These are phyloP conservation scores for Silurus glanis DNA, from an alignment of 2,113 vertebrate genomes.

Conservation along the genomic window DNA sequence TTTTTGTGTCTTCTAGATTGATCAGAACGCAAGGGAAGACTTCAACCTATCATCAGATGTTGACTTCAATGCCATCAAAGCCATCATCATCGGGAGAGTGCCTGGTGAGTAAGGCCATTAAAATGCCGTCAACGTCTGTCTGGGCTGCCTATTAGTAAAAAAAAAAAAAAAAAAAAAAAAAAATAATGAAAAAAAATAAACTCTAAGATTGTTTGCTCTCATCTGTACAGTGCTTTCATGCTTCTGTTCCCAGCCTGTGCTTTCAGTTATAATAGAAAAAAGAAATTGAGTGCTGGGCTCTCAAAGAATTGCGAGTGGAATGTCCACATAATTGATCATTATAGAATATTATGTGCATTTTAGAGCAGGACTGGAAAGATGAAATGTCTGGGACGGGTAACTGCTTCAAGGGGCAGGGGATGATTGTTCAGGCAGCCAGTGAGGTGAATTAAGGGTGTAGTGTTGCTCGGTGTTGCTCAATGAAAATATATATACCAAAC, in stretches of 20 bases:
- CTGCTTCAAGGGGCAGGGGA: background rate
- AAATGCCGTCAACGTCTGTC: background rate
- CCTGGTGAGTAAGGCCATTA: constrained; percentile 73
- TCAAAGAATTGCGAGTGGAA: constrained; percentile 24
- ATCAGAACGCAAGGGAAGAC: constrained; percentile 76
- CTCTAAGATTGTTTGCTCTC: background rate
- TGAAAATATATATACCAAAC: too few relatives aligned
- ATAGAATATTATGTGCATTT: constrained; percentile 36
- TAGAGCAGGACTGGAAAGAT: background rate
- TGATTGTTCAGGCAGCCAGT: constrained; percentile 35
- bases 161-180: background rate
- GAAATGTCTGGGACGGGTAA: background rate
- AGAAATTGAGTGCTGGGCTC: constrained; percentile 5
- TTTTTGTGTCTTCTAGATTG: constrained; percentile 73
- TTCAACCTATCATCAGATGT: constrained; percentile 81
- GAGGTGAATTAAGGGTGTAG: constrained; percentile 10
- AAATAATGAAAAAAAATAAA: background rate
- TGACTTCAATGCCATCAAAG: constrained; percentile 83
- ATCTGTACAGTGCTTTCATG: constrained; percentile 20
- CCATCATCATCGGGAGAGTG: constrained; percentile 82
- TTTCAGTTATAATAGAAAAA: background rate
- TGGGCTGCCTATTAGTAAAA: background rate
- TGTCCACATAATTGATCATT: constrained; percentile 39
- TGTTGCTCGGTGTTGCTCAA: background rate
- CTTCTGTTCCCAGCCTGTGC: background rate